These are phyloP conservation scores for Eretmochelys imbricata DNA, from an alignment of 2,113 vertebrate genomes.

Conservation along the genomic window DNA sequence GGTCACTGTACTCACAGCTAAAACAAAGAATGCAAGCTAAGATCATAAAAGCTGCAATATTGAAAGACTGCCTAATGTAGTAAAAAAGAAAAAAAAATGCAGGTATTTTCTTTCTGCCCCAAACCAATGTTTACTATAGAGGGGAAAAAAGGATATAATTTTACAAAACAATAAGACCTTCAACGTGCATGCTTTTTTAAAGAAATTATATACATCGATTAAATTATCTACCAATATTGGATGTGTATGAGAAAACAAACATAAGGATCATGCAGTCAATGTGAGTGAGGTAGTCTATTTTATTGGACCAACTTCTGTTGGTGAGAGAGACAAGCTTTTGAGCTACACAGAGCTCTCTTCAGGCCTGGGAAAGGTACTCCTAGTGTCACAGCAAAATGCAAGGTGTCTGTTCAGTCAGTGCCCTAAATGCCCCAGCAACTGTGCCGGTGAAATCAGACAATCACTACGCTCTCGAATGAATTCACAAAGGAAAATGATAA, in stretches of 20 bases:
- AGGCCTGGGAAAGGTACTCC: too few species aligned
- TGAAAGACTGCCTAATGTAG: not conserved
- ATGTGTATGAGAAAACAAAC: not conserved
- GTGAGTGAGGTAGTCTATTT: too few species aligned
- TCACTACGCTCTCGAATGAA: too few species aligned
- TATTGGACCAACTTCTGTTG: too few species aligned
- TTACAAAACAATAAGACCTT: not conserved
- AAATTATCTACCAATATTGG: not conserved
- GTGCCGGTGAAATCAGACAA: too few species aligned
- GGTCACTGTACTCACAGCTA: not conserved
- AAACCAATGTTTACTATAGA: not conserved
- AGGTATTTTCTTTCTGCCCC: not conserved
- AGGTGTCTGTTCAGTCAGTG: too few species aligned
- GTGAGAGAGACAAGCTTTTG: too few species aligned
- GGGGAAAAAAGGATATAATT: not conserved
- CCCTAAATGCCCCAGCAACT: too few species aligned
- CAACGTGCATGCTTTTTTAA: not conserved
- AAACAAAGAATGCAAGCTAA: not conserved
- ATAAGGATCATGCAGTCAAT: too few species aligned
- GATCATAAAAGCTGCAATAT: fast-evolving
- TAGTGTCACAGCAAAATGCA: too few species aligned
- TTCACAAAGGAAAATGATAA: too few species aligned
- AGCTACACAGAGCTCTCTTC: too few species aligned
- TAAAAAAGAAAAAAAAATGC: not conserved
- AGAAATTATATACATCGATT: not conserved